phyloP scores from a whole-genome alignment of 2,888 invertebrate species.

The Onthophagus sagittarius region DNA sequence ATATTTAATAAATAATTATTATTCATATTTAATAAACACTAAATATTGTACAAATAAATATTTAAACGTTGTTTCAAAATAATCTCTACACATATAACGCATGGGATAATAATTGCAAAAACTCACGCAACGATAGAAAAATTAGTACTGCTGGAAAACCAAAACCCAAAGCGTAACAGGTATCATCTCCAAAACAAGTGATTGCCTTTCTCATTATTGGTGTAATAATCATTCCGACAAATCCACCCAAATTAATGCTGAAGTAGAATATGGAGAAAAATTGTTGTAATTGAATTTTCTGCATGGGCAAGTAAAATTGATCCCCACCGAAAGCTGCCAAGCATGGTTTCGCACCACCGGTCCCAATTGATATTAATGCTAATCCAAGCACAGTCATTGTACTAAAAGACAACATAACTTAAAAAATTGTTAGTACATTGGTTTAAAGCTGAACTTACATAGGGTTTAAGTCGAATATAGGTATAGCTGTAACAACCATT shows the following conservation, averaged over 20 bases:
- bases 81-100: no score
- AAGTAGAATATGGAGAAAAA: conserved; percentile 96
- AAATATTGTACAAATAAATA: no score
- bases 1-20: no score
- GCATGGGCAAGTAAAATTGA: conserved; percentile 79
- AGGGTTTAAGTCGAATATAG: conserved; percentile 56
- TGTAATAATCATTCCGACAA: conserved; percentile 83
- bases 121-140: conserved; percentile 73
- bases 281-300: conserved; percentile 72
- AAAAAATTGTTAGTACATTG: background rate
- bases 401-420: conserved; percentile 15
- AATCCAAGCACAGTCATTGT: conserved; percentile 49
- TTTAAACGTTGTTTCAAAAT: no score
- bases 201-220: conserved; percentile 80
- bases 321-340: conserved; percentile 95
- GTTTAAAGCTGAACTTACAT: conserved; percentile 12
- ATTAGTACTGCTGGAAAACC: conserved; percentile 85
- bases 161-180: conserved; percentile 83
- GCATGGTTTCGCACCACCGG: conserved; percentile 95
- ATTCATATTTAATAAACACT: no score
- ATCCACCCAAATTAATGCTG: conserved; percentile 86
- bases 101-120: background rate
- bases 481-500: conserved; percentile 67
- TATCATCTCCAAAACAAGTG: conserved; percentile 69
- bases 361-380: conserved; percentile 80